phyloP scores from a whole-genome alignment of 2,797 vertebrate species.

The Karalla daura region DNA sequence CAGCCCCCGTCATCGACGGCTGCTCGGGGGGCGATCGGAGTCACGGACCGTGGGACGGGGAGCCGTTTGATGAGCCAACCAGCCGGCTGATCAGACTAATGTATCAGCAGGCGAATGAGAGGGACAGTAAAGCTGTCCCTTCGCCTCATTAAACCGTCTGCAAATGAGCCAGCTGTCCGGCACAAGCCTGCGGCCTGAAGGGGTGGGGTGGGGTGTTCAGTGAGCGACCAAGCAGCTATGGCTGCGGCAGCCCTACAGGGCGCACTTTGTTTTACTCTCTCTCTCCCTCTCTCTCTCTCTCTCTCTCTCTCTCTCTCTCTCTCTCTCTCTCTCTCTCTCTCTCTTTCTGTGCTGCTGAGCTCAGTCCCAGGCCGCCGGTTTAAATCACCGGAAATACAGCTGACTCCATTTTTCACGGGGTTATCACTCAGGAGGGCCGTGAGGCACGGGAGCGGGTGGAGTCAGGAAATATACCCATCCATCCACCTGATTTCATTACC shows the following conservation, averaged over 20 bases:
- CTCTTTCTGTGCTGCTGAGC: slow-evolving; percentile 24
- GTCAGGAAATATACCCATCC: slow-evolving; percentile 59
- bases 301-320: slow-evolving; percentile 30
- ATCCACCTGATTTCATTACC: slow-evolving; percentile 70
- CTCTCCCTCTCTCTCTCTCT: slow-evolving; percentile 28
- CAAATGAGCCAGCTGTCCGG: slow-evolving; percentile 15
- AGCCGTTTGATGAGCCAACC: neutral
- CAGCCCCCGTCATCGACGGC: slow-evolving; percentile 25
- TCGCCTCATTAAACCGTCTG: neutral
- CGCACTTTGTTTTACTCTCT: slow-evolving; percentile 45
- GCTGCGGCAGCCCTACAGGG: slow-evolving; percentile 40
- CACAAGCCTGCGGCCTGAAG: slow-evolving; percentile 23
- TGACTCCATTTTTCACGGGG: slow-evolving; percentile 50
- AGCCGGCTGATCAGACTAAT: neutral
- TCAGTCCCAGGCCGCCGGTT: slow-evolving; percentile 32
- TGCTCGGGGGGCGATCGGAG: neutral
- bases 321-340: slow-evolving; percentile 31
- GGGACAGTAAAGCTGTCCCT: slow-evolving; percentile 19
- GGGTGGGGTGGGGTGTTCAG: slow-evolving; percentile 28
- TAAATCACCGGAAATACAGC: slow-evolving; percentile 66
- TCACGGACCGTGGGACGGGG: neutral
- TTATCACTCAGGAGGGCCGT: slow-evolving; percentile 52
- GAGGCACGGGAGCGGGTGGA: slow-evolving; percentile 41
- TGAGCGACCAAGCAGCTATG: slow-evolving; percentile 21
- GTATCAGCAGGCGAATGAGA: slow-evolving; percentile 29